A percentile compares a stretch with the other conserved stretches of the same genome.
Evolutionary conservation across 2,888 invertebrate genomes (phyloP).

Genomic region (Punctoribates punctum): DNA sequence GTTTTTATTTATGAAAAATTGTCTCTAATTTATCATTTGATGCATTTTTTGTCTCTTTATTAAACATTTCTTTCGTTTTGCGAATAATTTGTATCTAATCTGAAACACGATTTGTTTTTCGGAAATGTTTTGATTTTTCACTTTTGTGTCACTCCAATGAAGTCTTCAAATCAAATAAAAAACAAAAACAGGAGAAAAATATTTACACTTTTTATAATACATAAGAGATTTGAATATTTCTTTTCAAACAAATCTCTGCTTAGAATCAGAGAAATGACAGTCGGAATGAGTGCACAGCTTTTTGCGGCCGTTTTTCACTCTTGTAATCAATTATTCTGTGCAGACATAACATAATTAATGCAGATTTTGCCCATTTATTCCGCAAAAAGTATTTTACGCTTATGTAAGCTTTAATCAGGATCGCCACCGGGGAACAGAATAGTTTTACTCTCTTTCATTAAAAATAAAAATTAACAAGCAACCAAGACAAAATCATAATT

Average conservation of each 20-base stretch:
- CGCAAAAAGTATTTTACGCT: background rate
- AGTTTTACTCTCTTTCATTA: too few relatives aligned
- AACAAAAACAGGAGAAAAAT: background rate
- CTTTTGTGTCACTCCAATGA: background rate
- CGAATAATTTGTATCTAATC: background rate
- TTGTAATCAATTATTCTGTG: background rate
- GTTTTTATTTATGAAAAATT: background rate
- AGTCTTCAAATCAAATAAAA: background rate
- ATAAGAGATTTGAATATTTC: background rate
- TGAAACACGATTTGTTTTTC: background rate
- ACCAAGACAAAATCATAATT: too few relatives aligned
- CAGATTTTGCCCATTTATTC: background rate
- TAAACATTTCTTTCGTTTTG: background rate
- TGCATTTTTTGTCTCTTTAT: background rate
- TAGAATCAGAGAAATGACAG: background rate
- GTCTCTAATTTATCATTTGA: background rate
- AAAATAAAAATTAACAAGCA: too few relatives aligned
- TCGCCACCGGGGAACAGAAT: too few relatives aligned
- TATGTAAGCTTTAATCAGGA: background rate
- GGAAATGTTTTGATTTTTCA: background rate
- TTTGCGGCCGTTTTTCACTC: background rate
- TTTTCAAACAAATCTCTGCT: background rate
- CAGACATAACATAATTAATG: slow-evolving; percentile 7
- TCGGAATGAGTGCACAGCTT: background rate
- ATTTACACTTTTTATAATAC: background rate